Base-by-base conservation (phyloP, 92 coral and sea anemone genomes). In the Zoanthus gigantus region DNA sequence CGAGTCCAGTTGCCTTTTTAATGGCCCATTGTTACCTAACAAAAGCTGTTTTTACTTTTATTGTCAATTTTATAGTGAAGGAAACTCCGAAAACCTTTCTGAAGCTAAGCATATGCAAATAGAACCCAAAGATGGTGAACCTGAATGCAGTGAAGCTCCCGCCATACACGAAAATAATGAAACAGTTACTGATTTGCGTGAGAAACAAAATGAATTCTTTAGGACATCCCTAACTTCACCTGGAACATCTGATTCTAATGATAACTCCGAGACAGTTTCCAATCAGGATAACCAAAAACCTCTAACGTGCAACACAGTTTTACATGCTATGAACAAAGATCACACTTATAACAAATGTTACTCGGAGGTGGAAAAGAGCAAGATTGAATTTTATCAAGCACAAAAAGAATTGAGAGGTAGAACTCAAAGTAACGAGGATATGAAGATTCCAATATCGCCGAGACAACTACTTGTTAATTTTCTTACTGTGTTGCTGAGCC, bases 391-490 rank as follows among this genome's bases (percentile, higher is more conserved):
- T 78, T 73, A 23, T 58, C 17, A 56, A 61, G 66, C 50, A 77
- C n/a, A 37, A 32, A 63, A 34, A 56, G 32, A 30, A 48, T 50
- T 14, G 11, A 46, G 48, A 72, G 44, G 3, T 61, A 54, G 30
- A 8, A 6, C 0, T 42, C 17, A 78, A 29, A 84, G 7, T 5
- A 32, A 6, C 17, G 68, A 66, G 34, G 53, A 7, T 11, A 4
- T 45, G 69, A 45, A 68, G 56, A 61, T 7, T 67, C 66, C 71
- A 1, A 31, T 69, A 71, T 66, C 72, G 32, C 30, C 61, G n/a
- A 75, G 82, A 56, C 71, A 87, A 42, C 65, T 90, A 46, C 80
- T 86, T 73, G 73, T 83, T 18, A 83, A 83, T 18, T 82, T 74
- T 69, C 76, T 91, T 23, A 45, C 48, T 32, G 83, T 48, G 18